Percentiles rank a stretch among this genome's conserved stretches.
phyloP scores from a whole-genome alignment of 2,888 invertebrate genomes.

The Acanthosepion pharaonis region DNA sequence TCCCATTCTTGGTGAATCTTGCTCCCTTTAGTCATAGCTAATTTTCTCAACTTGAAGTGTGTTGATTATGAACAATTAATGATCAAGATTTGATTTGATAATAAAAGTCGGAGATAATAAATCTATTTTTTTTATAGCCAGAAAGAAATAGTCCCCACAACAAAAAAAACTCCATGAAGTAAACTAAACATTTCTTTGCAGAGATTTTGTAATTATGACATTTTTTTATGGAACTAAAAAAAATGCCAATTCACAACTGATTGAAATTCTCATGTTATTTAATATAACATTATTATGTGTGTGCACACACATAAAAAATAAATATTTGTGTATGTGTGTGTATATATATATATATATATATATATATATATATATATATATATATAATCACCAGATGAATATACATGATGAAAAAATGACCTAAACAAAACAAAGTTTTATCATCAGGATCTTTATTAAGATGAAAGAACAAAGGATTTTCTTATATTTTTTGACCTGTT shows the following conservation, averaged over 20 bases:
- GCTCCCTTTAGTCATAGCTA: not conserved
- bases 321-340: too few relatives aligned
- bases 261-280: not conserved
- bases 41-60: not conserved
- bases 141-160: not conserved
- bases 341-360: too few relatives aligned
- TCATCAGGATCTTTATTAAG: too few relatives aligned
- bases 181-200: not conserved
- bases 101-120: constrained; percentile 21
- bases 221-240: not conserved
- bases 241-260: not conserved
- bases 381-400: too few relatives aligned
- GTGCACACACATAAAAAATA: too few relatives aligned
- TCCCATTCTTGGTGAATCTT: not conserved
- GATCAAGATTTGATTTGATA: constrained; percentile 33
- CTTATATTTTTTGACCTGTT: too few relatives aligned
- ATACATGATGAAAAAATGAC: too few relatives aligned
- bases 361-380: too few relatives aligned
- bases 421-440: too few relatives aligned
- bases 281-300: not conserved
- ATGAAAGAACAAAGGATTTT: too few relatives aligned
- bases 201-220: not conserved
- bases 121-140: constrained; percentile 5
- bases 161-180: not conserved
- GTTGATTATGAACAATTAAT: constrained; percentile 33